Base-by-base conservation (phyloP, 2,888 invertebrate genomes). In the Torymus texanus region DNA sequence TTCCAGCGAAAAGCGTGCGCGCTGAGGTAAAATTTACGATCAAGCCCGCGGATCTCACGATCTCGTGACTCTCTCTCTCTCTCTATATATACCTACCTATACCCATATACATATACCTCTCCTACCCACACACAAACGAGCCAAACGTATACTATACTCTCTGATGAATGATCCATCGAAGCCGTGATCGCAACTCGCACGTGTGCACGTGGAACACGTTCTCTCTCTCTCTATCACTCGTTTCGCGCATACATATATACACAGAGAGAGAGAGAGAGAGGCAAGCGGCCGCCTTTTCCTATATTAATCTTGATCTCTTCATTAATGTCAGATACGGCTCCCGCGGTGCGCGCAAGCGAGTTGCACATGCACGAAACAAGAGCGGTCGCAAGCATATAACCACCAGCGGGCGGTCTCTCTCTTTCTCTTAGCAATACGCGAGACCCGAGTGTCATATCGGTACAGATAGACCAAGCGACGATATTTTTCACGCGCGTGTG, bases 231-330 rank as follows among this genome's bases (percentile, higher is more conserved):
- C 21, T 41, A 41, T 14, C 24, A 11, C 50, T 41, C 53, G 24
- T 53, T 14, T 12, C 63, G 63, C 14, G n/a, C 41, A 14, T 24
- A 2, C 24, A 29, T 41, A 63, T 41, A 18, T 18, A 29, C 16
- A 72, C 50, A 29, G 29, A 63, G 18, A 41, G 55, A 73, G 50
- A 50, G 29, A 13, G 2, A n/a, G n/a, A 10, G n/a, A 16, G 53
- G 53, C 53, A 3, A 12, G 14, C 13, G 4, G 21, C 21, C 50
- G 55, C 2, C 71, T n/a, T 66, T 87, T 82, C 82, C 80, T 85
- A 85, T 87, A 88, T 88, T 87, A 87, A 88, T 87, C 86, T 85
- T 85, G 86, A 88, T 87, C 85, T 85, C 88, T 88, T 88, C 88
- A 88, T 88, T 88, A 88, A 77, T 62, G 68, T 75, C 67, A n/a